Evolutionary conservation across 2,797 vertebrate genomes (phyloP), one percentile per base, ranked within the genome.

Genomic region (Avahi laniger): DNA sequence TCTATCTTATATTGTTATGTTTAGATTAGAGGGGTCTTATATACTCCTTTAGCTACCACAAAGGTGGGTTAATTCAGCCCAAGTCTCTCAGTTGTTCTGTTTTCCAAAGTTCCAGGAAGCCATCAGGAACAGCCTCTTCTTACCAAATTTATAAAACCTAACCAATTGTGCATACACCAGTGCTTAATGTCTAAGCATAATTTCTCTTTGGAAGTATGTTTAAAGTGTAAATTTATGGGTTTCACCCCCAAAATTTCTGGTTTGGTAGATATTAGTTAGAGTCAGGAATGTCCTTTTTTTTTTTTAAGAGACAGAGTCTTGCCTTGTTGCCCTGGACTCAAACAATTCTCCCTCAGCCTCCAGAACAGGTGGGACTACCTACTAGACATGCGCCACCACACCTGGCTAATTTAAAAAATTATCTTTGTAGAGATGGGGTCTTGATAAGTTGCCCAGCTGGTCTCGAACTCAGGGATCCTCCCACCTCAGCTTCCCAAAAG

Each of bases 191-290:
- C 70, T 69, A 87, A 81, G 30, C 15, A 22, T 41, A 57, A 54
- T 48, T 94, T 96, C 72, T 80, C 46, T 90, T 87, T 88, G 43
- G 33, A 84, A 95, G 26, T 33, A 59, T 63, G n/a, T 57, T 90
- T 92, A 88, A 92, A 96, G 41, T 69, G 30, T 1, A 50, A 57
- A 70, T 70, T 89, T 41, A n/a, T 46, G 65, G 85, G 12, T 15
- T 38, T 73, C 33, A 28, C 28, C 14, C 65, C 7, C 38, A 33
- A 63, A 63, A 41, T 43, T 89, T 43, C 63, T 46, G 26, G 12
- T 85, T 92, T 59, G 33, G 54, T 72, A 46, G 43, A 80, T 93
- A 35, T 88, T 81, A 59, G 54, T 33, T 91, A 75, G 41, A 50
- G 17, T 65, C 52, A 61, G 35, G 73, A 78, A 67, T 41, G 13